Evolutionary conservation across 2,888 invertebrate species (phyloP).

Genomic region (Parelbella ahira): DNA sequence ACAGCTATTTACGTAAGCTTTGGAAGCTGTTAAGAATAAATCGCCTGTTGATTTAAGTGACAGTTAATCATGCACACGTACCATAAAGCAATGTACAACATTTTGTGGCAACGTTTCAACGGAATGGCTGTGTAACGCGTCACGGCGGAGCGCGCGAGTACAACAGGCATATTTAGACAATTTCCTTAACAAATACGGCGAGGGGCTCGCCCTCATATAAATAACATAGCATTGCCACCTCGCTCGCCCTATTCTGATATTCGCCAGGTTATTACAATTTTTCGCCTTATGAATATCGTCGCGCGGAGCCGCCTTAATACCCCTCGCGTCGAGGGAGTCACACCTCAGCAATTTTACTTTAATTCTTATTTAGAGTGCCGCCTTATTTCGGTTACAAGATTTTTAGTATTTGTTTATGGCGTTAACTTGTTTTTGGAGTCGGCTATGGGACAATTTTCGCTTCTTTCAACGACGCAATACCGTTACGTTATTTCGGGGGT

Average conservation of each 20-base stretch:
- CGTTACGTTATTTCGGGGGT: slow-evolving; percentile 44
- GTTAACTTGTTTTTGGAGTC: slow-evolving; percentile 57
- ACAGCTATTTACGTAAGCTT: no score
- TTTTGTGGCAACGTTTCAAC: slow-evolving; percentile 7
- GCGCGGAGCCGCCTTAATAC: slow-evolving; percentile 55
- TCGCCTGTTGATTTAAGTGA: slow-evolving; percentile 21
- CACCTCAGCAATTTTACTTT: slow-evolving; percentile 78
- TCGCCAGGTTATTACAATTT: slow-evolving; percentile 78
- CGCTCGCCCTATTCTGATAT: slow-evolving; percentile 60
- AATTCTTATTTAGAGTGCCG: slow-evolving; percentile 79
- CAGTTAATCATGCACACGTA: slow-evolving; percentile 15
- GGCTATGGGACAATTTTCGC: slow-evolving; percentile 64
- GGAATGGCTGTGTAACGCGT: slow-evolving; percentile 15
- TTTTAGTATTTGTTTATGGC: slow-evolving; percentile 78
- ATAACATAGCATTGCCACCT: slow-evolving; percentile 54
- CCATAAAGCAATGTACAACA: slow-evolving; percentile 3
- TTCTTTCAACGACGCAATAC: slow-evolving; percentile 60
- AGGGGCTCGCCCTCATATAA: slow-evolving; percentile 59
- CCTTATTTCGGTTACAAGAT: slow-evolving; percentile 78
- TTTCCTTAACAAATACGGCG: slow-evolving; percentile 63
- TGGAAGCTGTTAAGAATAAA: background rate
- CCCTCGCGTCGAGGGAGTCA: slow-evolving; percentile 63
- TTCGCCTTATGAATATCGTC: slow-evolving; percentile 80
- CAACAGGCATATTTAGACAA: slow-evolving; percentile 70
- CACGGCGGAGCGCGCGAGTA: slow-evolving; percentile 28